Evolutionary conservation across 2,888 invertebrate species (phyloP).

Genomic region (Limulus polyphemus): DNA sequence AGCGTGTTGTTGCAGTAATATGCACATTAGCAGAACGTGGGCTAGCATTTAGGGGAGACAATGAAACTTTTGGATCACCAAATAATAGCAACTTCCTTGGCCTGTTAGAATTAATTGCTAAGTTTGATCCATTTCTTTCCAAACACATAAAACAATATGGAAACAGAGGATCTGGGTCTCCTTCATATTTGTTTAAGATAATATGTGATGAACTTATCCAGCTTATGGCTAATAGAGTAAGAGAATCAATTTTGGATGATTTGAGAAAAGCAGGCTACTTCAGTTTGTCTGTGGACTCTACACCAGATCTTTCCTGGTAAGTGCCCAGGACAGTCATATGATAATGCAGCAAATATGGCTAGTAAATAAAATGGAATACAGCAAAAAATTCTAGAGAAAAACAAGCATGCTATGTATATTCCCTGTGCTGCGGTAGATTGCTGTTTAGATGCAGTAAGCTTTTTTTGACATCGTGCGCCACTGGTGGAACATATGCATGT

Average conservation of each 20-base stretch:
- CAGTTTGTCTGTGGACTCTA: conserved; percentile 17
- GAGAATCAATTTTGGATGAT: neutral
- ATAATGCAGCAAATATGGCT: too few relatives aligned
- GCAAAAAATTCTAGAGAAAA: too few relatives aligned
- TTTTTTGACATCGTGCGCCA: too few relatives aligned
- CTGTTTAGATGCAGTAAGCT: too few relatives aligned
- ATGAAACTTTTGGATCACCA: conserved; percentile 27
- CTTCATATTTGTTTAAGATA: conserved; percentile 30
- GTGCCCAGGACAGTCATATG: too few relatives aligned
- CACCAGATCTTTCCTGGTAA: conserved; percentile 19
- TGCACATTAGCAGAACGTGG: conserved; percentile 27
- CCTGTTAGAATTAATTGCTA: conserved; percentile 30
- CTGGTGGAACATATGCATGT: too few relatives aligned
- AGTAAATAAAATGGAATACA: too few relatives aligned
- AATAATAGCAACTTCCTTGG: conserved; percentile 31
- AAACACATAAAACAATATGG: conserved; percentile 29
- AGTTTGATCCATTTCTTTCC: conserved; percentile 31
- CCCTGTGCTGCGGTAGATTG: too few relatives aligned
- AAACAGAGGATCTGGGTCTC: conserved; percentile 28
- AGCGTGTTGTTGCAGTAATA: conserved; percentile 1
- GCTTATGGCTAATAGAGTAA: neutral
- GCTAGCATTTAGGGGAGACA: conserved; percentile 29
- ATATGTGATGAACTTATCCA: conserved; percentile 31
- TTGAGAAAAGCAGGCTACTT: neutral
- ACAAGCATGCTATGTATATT: too few relatives aligned